These are phyloP conservation scores for Lacerta bilineata DNA, from an alignment of 2,797 vertebrate genomes.

Conservation along the genomic window DNA sequence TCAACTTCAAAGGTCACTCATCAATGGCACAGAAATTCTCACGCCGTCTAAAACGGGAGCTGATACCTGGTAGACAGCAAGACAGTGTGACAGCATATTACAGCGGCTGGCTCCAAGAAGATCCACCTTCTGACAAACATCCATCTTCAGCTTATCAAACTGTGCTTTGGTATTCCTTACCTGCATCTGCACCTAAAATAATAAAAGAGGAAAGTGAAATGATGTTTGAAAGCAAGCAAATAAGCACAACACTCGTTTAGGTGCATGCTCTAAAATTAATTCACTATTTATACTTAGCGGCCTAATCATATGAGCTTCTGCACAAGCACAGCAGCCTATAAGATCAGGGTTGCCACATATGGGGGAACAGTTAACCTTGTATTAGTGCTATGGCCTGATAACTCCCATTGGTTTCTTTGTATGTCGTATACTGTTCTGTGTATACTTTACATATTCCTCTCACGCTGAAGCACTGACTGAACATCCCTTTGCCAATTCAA, in stretches of 20 bases:
- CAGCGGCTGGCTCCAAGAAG: conserved; percentile 88
- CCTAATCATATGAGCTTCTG: neutral
- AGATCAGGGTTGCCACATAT: neutral
- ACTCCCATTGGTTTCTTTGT: neutral
- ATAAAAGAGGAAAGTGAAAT: neutral
- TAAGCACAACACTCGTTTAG: neutral
- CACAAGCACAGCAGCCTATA: neutral
- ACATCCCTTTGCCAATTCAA: neutral
- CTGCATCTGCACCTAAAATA: conserved; percentile 84
- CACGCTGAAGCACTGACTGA: neutral
- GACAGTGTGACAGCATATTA: conserved; percentile 86
- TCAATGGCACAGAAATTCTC: neutral
- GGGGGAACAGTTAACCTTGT: neutral
- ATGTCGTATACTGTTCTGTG: neutral
- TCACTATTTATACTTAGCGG: neutral
- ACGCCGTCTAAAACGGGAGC: neutral
- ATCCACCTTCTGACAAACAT: conserved; percentile 88
- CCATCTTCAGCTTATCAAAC: conserved; percentile 89
- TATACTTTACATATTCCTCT: neutral
- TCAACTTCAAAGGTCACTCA: neutral
- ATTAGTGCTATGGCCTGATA: neutral
- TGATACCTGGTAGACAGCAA: conserved; percentile 84
- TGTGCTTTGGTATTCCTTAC: conserved; percentile 85
- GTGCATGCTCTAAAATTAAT: neutral
- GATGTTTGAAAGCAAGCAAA: neutral